Evolutionary conservation across 1,140 invertebrate species (phyloP).

Genomic region (Arion vulgaris): DNA sequence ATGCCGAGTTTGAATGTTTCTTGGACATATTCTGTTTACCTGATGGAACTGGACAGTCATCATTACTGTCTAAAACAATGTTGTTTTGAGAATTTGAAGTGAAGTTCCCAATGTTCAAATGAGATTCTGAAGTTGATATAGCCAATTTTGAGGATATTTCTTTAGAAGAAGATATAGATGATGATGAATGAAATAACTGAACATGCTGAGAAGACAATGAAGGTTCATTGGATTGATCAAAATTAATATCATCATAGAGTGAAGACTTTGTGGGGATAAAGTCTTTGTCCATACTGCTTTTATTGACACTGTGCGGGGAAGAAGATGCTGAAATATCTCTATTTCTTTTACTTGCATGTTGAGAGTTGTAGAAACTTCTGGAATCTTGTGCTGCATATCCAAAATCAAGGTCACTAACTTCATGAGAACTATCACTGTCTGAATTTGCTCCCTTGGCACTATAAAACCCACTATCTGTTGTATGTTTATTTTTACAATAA

Average conservation of each 20-base stretch:
- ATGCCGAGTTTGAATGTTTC: neutral
- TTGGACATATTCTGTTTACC: neutral
- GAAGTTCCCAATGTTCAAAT: neutral
- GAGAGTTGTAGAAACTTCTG: neutral
- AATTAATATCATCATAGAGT: too few species aligned
- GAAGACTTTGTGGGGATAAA: neutral
- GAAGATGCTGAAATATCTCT: neutral
- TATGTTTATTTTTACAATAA: conserved; percentile 40
- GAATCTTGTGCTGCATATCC: conserved; percentile 17
- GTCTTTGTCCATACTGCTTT: neutral
- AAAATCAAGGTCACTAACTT: neutral
- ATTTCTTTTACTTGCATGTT: neutral
- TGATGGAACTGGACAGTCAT: neutral
- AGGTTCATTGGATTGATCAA: neutral
- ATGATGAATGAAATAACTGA: neutral
- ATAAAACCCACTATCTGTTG: conserved; percentile 50
- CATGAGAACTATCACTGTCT: conserved; percentile 43
- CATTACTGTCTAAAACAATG: too few species aligned
- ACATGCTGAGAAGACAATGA: neutral
- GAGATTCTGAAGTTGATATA: neutral
- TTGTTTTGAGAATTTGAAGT: neutral
- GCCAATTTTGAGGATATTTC: neutral
- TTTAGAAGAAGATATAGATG: neutral
- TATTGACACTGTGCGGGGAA: neutral
- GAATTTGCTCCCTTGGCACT: conserved; percentile 49